Base-by-base conservation (phyloP, 2,113 vertebrate species). In the Pseudorasbora parva region DNA sequence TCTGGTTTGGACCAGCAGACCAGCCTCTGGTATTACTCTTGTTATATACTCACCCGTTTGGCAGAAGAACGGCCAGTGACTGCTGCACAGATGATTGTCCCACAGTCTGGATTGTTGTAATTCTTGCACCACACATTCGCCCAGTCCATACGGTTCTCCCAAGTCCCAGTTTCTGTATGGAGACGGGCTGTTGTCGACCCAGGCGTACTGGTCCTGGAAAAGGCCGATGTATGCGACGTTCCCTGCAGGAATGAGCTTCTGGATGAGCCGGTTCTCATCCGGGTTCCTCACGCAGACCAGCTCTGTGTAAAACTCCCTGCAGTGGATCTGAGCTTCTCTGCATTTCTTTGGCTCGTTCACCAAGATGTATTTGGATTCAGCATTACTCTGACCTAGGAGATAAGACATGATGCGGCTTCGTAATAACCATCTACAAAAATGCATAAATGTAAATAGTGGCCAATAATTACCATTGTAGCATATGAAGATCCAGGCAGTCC, bases 401-500 rank as follows among this genome's bases (percentile, higher is more conserved):
- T 19, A 17, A 9, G 4, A 4, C 47, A 51, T 15, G 14, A 15
- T 49, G 4, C 5, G 47, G 47, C 14, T 49, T 4, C 14, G 1
- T 15, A 1, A 49, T 49, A 49, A 14, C 4, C 54, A 23, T 60
- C 10, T 5, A 15, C 47, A 49, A 1, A 60, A 60, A 23, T 12
- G 57, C 23, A 12, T 25, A 25, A 25, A 60, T 25, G 23, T 27
- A 27, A 62, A 27, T 62, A 27, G 2, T 27, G n/a, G 57, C n/a
- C 45, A 47, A 12, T 2, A 17, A 51, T 87, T 54, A 84, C 85
- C 78, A 62, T 87, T 47, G 49, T 87, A 87, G 75, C 83, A 87
- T 2, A 87, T 21, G 49, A 68, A 85, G 11, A 1, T 8, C 7
- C 4, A 9, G 7, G 0, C 0, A 0, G 1, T 2, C 10, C 0